phyloP scores from a whole-genome alignment of 2,888 invertebrate genomes.

The Hyles lineata region DNA sequence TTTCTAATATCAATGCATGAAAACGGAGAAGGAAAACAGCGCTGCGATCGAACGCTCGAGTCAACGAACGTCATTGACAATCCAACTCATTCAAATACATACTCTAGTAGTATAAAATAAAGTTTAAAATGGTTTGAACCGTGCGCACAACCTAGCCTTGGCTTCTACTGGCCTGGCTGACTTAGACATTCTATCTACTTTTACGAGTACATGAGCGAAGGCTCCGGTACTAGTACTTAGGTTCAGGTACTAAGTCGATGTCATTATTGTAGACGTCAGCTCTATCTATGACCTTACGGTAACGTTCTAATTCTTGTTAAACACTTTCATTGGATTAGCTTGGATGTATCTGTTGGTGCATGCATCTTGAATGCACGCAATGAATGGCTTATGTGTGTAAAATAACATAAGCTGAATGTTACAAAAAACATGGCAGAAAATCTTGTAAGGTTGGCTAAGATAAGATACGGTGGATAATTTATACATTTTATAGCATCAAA shows the following conservation, averaged over 20 bases:
- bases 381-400: neutral
- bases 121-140: constrained; percentile 55
- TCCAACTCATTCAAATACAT: constrained; percentile 48
- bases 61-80: constrained; percentile 84
- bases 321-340: constrained; percentile 65
- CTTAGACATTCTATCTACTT: constrained; percentile 86
- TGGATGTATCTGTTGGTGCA: constrained; percentile 18
- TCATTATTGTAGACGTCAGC: constrained; percentile 58
- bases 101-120: constrained; percentile 50
- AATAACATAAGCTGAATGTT: too few relatives aligned
- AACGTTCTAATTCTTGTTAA: constrained; percentile 65
- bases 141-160: constrained; percentile 77
- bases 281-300: constrained; percentile 54
- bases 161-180: constrained; percentile 84
- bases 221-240: constrained; percentile 73
- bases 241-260: constrained; percentile 64
- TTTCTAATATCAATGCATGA: constrained; percentile 83
- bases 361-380: neutral
- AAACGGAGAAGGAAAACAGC: constrained; percentile 85
- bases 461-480: too few relatives aligned
- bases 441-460: too few relatives aligned
- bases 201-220: constrained; percentile 82
- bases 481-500: too few relatives aligned
- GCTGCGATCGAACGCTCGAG: constrained; percentile 81
- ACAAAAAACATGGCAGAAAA: too few relatives aligned